Percentiles rank a stretch among this genome's conserved stretches.
These are phyloP conservation scores for Pseudochirops cupreus DNA, from an alignment of 2,797 vertebrate species.

Conservation along the genomic window DNA sequence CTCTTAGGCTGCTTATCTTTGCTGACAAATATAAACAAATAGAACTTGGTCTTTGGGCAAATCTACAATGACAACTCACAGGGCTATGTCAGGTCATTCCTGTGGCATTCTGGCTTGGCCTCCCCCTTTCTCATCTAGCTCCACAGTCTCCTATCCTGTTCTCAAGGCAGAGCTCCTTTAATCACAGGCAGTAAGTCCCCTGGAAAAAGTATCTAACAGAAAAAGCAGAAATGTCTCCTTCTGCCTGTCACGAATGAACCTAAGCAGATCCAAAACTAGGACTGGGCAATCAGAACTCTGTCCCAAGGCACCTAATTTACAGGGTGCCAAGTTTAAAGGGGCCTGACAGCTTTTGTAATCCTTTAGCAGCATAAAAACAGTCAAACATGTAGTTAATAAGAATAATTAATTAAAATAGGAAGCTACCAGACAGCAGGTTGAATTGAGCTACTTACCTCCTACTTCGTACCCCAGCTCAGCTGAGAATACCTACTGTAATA, in stretches of 20 bases:
- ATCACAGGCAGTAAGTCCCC: not conserved
- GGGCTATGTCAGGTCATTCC: conserved; percentile 25
- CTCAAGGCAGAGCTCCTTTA: not conserved
- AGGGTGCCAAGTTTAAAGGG: not conserved
- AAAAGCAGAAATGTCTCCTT: not conserved
- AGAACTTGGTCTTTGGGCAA: not conserved
- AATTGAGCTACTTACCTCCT: not conserved
- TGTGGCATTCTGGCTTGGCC: conserved; percentile 20
- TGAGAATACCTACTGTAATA: not conserved
- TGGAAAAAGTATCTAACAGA: not conserved
- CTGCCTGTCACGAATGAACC: not conserved
- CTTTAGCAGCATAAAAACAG: not conserved
- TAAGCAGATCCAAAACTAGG: not conserved
- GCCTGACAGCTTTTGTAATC: not conserved
- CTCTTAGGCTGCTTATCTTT: conserved; percentile 37
- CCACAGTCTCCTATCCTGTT: conserved; percentile 10
- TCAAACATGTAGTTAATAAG: not conserved
- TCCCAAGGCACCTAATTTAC: not conserved
- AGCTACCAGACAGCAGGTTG: not conserved
- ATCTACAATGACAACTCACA: conserved; percentile 17
- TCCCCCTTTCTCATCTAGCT: not conserved
- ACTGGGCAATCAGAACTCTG: not conserved
- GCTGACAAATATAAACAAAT: not conserved
- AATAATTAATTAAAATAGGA: not conserved
- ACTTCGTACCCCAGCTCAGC: not conserved